Conservation (phyloP, 2,113 vertebrate species). For the Ammodytes marinus region DNA sequence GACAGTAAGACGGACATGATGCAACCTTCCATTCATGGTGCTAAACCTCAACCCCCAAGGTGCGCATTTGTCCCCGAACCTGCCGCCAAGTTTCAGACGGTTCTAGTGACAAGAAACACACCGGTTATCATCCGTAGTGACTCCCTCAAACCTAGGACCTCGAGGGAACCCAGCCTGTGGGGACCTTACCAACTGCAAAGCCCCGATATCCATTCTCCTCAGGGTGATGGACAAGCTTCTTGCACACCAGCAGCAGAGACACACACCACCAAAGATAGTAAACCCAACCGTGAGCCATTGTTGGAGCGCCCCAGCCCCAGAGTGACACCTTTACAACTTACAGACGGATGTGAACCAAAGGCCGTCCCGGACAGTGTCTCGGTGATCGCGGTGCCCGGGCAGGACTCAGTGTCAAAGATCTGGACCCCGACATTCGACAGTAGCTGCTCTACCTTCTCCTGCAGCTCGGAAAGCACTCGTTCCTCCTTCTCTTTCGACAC, state of each 20-base stretch:
- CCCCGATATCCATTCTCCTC: constrained; percentile 21
- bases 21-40: constrained; percentile 63
- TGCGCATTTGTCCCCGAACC: constrained; percentile 38
- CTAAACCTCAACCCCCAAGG: constrained; percentile 54
- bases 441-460: constrained; percentile 74
- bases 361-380: constrained; percentile 7
- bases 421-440: constrained; percentile 60
- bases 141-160: constrained; percentile 57
- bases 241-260: constrained; percentile 57
- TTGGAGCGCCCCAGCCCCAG: constrained; percentile 27
- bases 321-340: constrained; percentile 17
- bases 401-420: constrained; percentile 72
- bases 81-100: constrained; percentile 42
- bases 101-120: constrained; percentile 52
- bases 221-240: constrained; percentile 45
- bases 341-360: constrained; percentile 41
- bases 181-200: constrained; percentile 49
- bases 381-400: constrained; percentile 16
- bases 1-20: constrained; percentile 48
- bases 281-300: constrained; percentile 48
- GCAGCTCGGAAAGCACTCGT: constrained; percentile 83
- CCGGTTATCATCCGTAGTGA: constrained; percentile 65
- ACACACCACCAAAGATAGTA: constrained; percentile 82
- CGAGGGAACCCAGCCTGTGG: constrained; percentile 22
- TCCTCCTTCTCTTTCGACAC: constrained; percentile 83